A percentile compares a stretch with the other conserved stretches of the same genome.
These are phyloP conservation scores for Eupeodes luniger DNA, from an alignment of 2,888 invertebrate genomes.

Conservation along the genomic window DNA sequence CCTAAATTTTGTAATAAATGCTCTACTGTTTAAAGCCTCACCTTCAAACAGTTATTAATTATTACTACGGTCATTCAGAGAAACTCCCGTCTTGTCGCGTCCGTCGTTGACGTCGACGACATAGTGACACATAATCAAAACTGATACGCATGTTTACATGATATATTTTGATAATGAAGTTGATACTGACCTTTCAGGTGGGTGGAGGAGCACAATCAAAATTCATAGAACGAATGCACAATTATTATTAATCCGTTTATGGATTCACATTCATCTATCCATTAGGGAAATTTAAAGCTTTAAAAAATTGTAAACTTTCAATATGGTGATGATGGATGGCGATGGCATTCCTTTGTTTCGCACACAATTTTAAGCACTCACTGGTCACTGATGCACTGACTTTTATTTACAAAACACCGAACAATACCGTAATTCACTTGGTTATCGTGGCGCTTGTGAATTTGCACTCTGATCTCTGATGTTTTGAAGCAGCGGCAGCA, in stretches of 20 bases:
- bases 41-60: not conserved
- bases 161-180: constrained; percentile 16
- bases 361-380: constrained; percentile 19
- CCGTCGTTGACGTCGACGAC: not conserved
- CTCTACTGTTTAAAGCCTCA: constrained; percentile 9
- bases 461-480: constrained; percentile 50
- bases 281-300: not conserved
- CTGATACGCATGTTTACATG: constrained; percentile 20
- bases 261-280: not conserved
- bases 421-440: constrained; percentile 43
- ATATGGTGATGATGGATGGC: too few relatives aligned
- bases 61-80: not conserved
- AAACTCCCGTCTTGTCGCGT: not conserved
- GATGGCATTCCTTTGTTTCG: constrained; percentile 3
- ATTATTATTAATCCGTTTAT: not conserved
- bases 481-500: too few relatives aligned
- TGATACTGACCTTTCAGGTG: constrained; percentile 50
- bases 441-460: constrained; percentile 29
- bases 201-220: not conserved
- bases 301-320: not conserved
- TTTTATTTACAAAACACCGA: constrained; percentile 43
- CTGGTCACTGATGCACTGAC: constrained; percentile 10
- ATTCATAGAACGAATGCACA: not conserved
- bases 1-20: not conserved
- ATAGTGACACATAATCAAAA: constrained; percentile 49